Conservation (phyloP, 2,113 vertebrate species). For the Platysternon megacephalum region DNA sequence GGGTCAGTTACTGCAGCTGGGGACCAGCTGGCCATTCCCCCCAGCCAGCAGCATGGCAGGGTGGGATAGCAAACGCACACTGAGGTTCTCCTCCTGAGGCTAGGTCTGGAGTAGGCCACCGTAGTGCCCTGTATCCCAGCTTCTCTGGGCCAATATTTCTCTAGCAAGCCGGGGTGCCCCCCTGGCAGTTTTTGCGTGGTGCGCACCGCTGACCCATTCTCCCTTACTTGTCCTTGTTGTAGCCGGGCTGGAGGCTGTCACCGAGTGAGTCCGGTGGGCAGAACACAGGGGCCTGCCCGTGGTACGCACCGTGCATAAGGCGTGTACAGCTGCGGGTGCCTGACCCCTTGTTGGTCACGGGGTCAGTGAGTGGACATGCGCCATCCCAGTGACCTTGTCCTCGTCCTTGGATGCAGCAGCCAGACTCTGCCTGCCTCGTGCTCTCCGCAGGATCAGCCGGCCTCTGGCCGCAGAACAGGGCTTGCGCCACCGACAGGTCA, state of each 20-base stretch:
- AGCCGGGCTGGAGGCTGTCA: neutral
- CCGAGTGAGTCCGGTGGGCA: neutral
- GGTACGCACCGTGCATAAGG: no score
- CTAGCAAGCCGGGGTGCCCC: neutral
- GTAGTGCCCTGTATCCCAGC: neutral
- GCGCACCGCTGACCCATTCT: neutral
- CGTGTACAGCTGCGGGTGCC: no score
- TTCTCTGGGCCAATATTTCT: neutral
- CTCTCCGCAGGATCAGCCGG: neutral
- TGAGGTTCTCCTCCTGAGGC: no score
- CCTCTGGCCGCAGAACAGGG: constrained; percentile 25
- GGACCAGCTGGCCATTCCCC: neutral
- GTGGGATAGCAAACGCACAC: neutral
- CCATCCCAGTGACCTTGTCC: neutral
- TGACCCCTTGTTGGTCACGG: no score
- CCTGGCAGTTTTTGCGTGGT: neutral
- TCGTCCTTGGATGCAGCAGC: neutral
- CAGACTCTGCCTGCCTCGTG: neutral
- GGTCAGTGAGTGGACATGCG: neutral
- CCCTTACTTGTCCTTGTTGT: neutral
- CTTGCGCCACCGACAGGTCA: neutral
- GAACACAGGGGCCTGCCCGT: neutral
- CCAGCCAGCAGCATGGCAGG: neutral
- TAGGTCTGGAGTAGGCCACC: neutral
- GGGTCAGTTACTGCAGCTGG: neutral